Base-by-base conservation (phyloP, 2,797 vertebrate genomes). In the Neopelma chrysocephalum region DNA sequence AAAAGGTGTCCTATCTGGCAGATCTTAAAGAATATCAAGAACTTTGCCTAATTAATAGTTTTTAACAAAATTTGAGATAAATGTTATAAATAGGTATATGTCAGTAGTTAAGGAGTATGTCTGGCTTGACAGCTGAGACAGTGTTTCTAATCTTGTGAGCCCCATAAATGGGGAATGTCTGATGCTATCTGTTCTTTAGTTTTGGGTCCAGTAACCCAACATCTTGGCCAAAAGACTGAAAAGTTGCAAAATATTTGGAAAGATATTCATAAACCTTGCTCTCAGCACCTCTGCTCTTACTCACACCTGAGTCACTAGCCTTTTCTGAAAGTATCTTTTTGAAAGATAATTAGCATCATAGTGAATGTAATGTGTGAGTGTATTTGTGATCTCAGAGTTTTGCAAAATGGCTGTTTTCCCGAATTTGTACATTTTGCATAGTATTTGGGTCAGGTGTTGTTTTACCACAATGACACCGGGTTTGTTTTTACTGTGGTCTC, bases 391-490 rank as follows among this genome's bases (percentile, higher is more conserved):
- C 9, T 78, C 1, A 0, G 34, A 61, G 22, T 90, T 93, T 43
- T 45, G 23, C 25, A 58, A 26, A 85, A 27, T 19, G 9, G 19
- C 47, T 40, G 7, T 66, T 54, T 9, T 40, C 22, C 21, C 9
- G 50, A 79, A 51, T 38, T 54, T 6, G 0, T 53, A 31, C 0
- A 0, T 66, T 83, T 82, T 66, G 8, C 5, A 31, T 56, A n/a
- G 36, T 32, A 12, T 87, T 72, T 0, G 2, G 29, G 5, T 76
- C 38, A 36, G 17, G 3, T 66, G 40, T 10, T 68, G 9, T 45
- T 90, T 36, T 58, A 12, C 22, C 22, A 5, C 11, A 36, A 6
- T 53, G 50, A 42, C 20, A 31, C 3, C 3, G 11, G n/a, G 3
- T 64, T 64, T 75, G 6, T 80, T 89, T 89, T 61, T 16, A 7